Conservation (phyloP, 92 coral and sea anemone genomes). For the Pocillopora grandis region DNA sequence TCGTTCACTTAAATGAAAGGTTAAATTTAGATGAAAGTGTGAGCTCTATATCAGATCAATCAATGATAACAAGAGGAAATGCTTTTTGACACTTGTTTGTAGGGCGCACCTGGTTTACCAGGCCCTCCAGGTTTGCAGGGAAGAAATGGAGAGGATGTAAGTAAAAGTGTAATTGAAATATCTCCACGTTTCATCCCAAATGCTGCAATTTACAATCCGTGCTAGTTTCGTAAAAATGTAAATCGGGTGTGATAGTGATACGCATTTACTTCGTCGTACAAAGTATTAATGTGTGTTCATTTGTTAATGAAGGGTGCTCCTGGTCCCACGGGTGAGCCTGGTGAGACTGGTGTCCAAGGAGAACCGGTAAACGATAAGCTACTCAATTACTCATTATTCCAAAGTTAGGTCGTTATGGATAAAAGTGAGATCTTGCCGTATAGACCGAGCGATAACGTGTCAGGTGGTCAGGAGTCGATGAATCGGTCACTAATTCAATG, state of each 20-base stretch:
- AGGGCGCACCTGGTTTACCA: conserved; percentile 62
- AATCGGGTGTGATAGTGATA: neutral
- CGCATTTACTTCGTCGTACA: neutral
- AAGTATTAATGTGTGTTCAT: neutral
- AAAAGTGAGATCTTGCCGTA: no score
- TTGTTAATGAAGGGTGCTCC: conserved; percentile 11
- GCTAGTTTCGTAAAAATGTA: no score
- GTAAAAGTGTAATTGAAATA: neutral
- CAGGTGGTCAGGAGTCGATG: no score
- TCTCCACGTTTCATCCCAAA: neutral
- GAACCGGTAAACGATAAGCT: conserved; percentile 9
- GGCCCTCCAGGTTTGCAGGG: conserved; percentile 73
- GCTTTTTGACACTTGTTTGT: neutral
- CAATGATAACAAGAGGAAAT: neutral
- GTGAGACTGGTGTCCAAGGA: conserved; percentile 27
- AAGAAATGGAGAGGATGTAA: conserved; percentile 71
- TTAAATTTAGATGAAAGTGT: neutral
- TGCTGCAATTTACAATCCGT: neutral
- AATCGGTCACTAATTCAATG: no score
- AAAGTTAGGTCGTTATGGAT: no score
- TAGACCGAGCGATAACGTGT: no score
- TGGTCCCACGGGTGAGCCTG: conserved; percentile 32
- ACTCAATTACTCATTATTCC: neutral
- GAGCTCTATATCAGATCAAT: no score
- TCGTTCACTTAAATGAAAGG: no score